Base-by-base conservation (phyloP, 2,888 invertebrate species). In the Geophilus truncorum region DNA sequence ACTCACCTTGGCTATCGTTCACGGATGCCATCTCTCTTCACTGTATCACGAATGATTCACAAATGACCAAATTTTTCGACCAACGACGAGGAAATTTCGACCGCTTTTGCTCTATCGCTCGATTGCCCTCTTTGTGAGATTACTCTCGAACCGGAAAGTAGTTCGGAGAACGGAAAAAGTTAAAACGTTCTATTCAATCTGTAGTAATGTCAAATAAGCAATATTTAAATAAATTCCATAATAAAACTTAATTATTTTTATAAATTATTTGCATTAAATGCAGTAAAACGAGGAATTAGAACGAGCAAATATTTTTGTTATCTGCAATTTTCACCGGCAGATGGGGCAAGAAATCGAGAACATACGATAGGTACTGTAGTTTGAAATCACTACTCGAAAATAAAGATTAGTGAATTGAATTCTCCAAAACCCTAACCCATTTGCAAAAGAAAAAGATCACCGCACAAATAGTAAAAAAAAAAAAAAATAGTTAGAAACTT, bases 21-120 rank as follows among this genome's bases (percentile, higher is more conserved):
- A 78, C 45, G 36, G 78, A 78, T 45, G 78, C 78, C 78, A 78
- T 78, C 21, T 78, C 78, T 45, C 15, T 77, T 77, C 32, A 34
- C 15, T 77, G 9, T 77, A 36, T 77, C 32, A 77, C 21, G 77
- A 70, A 70, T 70, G 70, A 28, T 70, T 70, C 70, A 25, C 70
- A 70, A 70, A 70, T 28, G 70, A 70, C 25, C 70, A 70, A 70
- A 70, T 70, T 70, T 70, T 70, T 51, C 51, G 51, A 51, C 51
- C 7, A 51, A 51, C 70, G 70, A 28, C 70, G 70, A 2, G 70
- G 28, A 70, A 70, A 70, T 70, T 70, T 70, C 70, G 70, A 70
- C 70, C 70, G 70, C 70, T 70, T 57, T 28, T 25, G 28, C 70
- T 62, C 62, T 70, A 70, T 70, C 70, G 70, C 70, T 70, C 70